Evolutionary conservation across 30 jellyfish, hydroid and myxozoan genomes (phyloP).

Genomic region (Calvadosia cruxmelitensis): DNA sequence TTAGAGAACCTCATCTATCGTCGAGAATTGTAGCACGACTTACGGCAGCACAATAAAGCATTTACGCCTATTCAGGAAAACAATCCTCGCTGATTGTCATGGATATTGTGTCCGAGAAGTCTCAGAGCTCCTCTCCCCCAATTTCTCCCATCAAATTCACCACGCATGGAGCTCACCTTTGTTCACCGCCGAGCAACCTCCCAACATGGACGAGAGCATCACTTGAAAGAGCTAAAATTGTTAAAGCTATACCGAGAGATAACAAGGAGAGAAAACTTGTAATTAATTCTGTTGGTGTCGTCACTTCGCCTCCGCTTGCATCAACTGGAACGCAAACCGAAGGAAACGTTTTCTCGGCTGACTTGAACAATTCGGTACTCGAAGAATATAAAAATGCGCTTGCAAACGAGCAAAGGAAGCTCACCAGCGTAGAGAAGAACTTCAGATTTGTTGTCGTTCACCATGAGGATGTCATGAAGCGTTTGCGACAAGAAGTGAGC

Average conservation of each 20-base stretch:
- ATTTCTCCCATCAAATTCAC: background rate
- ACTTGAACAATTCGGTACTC: background rate
- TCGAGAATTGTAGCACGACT: no score
- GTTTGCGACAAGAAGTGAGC: background rate
- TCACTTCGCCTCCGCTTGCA: no score
- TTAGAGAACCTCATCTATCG: no score
- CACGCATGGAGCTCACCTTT: constrained; percentile 1
- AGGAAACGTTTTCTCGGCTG: background rate
- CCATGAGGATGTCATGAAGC: background rate
- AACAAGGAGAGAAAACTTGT: background rate
- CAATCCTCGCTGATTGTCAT: no score
- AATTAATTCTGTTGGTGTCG: background rate
- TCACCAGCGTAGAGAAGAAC: background rate
- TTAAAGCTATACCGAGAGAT: background rate
- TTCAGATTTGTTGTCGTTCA: background rate
- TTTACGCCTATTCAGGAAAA: no score
- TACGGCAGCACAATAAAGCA: no score
- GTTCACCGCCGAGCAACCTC: background rate
- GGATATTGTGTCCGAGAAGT: background rate
- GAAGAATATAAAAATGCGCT: background rate
- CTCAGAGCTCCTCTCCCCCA: background rate
- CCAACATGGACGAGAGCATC: constrained; percentile 1
- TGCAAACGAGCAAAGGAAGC: background rate
- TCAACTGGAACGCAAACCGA: background rate
- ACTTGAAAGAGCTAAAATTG: constrained; percentile 1